Evolutionary conservation across 2,797 vertebrate species (phyloP).

Genomic region (Falco berigora): DNA sequence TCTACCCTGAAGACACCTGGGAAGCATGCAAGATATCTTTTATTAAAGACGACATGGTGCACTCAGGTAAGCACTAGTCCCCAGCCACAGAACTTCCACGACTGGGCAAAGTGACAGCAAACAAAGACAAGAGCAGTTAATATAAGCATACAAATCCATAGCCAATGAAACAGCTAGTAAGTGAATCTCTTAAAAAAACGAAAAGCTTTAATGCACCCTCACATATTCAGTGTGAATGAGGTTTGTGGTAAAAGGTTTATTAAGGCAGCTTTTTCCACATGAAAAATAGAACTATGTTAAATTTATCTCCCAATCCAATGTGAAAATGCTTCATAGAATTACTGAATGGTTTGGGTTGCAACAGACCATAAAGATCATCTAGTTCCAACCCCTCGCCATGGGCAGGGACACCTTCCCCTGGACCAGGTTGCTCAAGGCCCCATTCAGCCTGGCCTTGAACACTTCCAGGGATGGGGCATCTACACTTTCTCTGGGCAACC

Average conservation of each 20-base stretch:
- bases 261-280: not conserved
- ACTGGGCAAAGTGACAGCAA: not conserved
- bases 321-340: not conserved
- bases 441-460: no score
- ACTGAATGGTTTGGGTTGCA: no score
- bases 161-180: not conserved
- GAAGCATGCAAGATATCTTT: not conserved
- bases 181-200: not conserved
- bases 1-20: not conserved
- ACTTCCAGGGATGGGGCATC: no score
- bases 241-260: not conserved
- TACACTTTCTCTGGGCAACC: no score
- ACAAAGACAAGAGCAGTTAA: not conserved
- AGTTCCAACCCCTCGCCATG: no score
- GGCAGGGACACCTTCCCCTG: no score
- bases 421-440: no score
- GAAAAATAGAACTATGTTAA: not conserved
- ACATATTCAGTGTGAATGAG: accelerated
- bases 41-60: not conserved
- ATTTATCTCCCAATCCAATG: not conserved
- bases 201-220: not conserved
- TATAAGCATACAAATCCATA: not conserved
- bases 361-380: no score
- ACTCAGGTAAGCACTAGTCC: not conserved
- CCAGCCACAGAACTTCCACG: not conserved